phyloP scores from a whole-genome alignment of 2,888 invertebrate genomes.

The Linnaemya vulpina region DNA sequence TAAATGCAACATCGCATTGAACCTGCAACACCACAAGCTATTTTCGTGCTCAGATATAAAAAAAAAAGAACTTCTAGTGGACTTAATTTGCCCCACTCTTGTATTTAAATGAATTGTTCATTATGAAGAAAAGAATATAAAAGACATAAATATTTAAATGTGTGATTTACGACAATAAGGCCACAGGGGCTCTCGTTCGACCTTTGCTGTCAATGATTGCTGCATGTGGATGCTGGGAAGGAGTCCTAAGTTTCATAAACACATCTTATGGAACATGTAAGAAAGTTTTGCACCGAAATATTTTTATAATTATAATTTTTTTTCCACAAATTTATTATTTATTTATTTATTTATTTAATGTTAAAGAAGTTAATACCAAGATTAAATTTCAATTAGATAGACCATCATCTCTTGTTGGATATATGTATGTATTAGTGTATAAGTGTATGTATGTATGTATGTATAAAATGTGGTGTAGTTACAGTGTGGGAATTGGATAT shows the following conservation, averaged over 20 bases:
- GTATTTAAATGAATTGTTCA: slow-evolving; percentile 59
- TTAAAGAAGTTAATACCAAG: too few species aligned
- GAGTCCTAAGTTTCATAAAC: slow-evolving; percentile 36
- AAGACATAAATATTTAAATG: slow-evolving; percentile 74
- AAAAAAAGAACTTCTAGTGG: background rate
- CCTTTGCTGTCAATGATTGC: slow-evolving; percentile 31
- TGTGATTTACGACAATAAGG: slow-evolving; percentile 76
- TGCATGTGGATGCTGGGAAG: slow-evolving; percentile 34
- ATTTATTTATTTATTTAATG: too few species aligned
- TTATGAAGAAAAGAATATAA: background rate
- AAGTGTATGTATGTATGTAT: too few species aligned
- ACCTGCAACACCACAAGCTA: background rate
- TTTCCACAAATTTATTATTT: too few species aligned
- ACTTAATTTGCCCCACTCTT: slow-evolving; percentile 45
- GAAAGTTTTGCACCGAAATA: too few species aligned
- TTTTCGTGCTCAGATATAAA: background rate
- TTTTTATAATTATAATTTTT: too few species aligned
- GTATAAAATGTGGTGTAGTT: too few species aligned
- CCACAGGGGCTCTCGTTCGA: slow-evolving; percentile 70
- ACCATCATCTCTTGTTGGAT: too few species aligned
- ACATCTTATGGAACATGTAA: too few species aligned
- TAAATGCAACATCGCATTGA: slow-evolving; percentile 45
- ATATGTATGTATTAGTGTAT: too few species aligned
- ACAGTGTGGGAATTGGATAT: too few species aligned
- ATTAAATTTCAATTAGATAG: too few species aligned